Evolutionary conservation across 2,113 vertebrate genomes (phyloP).

Genomic region (Lamprologus speciosus): DNA sequence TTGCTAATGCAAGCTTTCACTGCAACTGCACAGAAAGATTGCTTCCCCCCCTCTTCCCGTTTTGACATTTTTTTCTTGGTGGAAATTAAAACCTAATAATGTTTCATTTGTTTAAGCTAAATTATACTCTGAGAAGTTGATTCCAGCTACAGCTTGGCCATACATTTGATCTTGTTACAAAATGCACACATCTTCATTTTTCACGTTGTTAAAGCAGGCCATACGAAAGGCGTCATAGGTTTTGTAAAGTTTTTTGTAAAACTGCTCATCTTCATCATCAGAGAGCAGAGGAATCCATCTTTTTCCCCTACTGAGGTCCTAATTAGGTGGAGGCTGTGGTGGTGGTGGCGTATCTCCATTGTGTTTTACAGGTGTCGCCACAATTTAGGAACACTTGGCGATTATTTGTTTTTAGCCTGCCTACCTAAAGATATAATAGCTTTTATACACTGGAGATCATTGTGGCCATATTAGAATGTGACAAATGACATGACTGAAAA

Average conservation of each 20-base stretch:
- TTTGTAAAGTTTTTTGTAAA: too few relatives aligned
- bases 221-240: too few relatives aligned
- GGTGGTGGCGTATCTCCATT: not conserved
- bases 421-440: not conserved
- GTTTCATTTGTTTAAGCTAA: not conserved
- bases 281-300: not conserved
- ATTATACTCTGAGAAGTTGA: not conserved
- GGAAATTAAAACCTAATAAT: not conserved
- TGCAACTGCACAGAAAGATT: not conserved
- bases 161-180: not conserved
- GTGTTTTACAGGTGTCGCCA: not conserved
- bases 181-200: not conserved
- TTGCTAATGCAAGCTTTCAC: not conserved
- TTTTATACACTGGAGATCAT: not conserved
- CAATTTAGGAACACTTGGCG: not conserved
- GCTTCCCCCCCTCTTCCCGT: not conserved
- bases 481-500: not conserved
- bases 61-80: conserved; percentile 1
- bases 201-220: too few relatives aligned
- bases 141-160: not conserved
- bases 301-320: not conserved
- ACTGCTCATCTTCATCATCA: not conserved
- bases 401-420: not conserved
- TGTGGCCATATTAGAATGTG: not conserved
- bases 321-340: not conserved